These are phyloP conservation scores for Lepidostoma basale DNA, from an alignment of 1,140 invertebrate species.

Conservation along the genomic window DNA sequence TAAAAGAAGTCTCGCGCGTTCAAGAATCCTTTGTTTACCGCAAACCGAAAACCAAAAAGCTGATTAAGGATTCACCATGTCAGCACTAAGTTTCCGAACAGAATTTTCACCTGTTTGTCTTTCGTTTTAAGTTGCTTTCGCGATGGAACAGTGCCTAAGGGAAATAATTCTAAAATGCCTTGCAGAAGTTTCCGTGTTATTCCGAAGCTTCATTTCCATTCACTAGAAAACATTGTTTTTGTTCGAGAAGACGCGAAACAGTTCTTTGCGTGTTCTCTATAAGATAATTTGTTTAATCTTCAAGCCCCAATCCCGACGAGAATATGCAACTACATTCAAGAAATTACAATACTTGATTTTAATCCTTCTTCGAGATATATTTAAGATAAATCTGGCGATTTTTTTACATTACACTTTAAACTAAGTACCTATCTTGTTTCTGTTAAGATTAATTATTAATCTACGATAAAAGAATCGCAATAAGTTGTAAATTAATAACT, in stretches of 20 bases:
- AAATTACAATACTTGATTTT: no score
- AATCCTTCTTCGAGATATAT: no score
- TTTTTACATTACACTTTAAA: no score
- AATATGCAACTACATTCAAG: no score
- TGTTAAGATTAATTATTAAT: no score
- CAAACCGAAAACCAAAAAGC: constrained; percentile 42
- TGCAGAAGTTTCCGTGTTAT: neutral
- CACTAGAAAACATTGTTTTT: constrained; percentile 5
- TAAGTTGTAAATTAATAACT: no score
- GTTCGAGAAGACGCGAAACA: neutral
- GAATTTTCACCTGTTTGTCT: constrained; percentile 45
- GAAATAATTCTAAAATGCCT: constrained; percentile 27
- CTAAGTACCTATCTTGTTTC: no score
- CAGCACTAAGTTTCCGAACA: constrained; percentile 40
- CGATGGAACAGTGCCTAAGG: constrained; percentile 26
- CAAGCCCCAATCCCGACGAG: no score
- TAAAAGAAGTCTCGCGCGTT: constrained; percentile 20
- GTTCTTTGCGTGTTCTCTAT: no score
- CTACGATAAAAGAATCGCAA: no score
- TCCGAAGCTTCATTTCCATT: constrained; percentile 3
- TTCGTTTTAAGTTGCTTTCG: constrained; percentile 38
- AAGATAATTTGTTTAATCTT: no score
- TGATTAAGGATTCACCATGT: constrained; percentile 47
- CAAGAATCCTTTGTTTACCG: constrained; percentile 33
- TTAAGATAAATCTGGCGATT: no score